A percentile compares a stretch with the other conserved stretches of the same genome.
Conservation (phyloP, 2,797 vertebrate genomes). For the Hydrolagus colliei region DNA sequence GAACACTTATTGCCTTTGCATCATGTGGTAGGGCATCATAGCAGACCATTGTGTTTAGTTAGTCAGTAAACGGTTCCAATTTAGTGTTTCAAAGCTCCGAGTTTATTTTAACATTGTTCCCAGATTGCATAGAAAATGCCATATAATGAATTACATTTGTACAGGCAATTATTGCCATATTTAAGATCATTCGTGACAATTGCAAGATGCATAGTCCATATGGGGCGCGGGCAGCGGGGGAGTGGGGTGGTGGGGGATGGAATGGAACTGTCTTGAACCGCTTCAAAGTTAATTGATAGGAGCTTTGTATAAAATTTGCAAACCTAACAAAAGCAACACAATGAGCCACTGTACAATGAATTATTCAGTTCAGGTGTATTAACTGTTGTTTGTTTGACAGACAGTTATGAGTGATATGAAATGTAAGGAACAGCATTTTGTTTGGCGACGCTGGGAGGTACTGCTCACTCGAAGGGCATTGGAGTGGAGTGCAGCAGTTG, state of each 20-base stretch:
- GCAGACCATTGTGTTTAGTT: background rate
- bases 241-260: too few species aligned
- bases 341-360: background rate
- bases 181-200: background rate
- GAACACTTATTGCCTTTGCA: slow-evolving; percentile 10
- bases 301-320: too few species aligned
- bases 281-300: background rate
- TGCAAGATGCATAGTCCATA: background rate
- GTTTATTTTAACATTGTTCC: background rate
- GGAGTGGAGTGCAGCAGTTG: slow-evolving; percentile 12
- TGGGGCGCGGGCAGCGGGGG: too few species aligned
- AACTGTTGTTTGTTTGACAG: slow-evolving; percentile 18
- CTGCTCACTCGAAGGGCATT: background rate
- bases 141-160: background rate
- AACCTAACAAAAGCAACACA: background rate
- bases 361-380: background rate
- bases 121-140: slow-evolving; percentile 9
- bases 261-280: background rate
- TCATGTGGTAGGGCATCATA: slow-evolving; percentile 20
- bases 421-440: slow-evolving; percentile 15
- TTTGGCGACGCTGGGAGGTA: background rate
- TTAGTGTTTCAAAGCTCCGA: background rate
- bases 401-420: slow-evolving; percentile 23
- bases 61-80: background rate
- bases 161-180: slow-evolving; percentile 1